phyloP scores from a whole-genome alignment of 2,888 invertebrate genomes.

The Platycheirus albimanus region DNA sequence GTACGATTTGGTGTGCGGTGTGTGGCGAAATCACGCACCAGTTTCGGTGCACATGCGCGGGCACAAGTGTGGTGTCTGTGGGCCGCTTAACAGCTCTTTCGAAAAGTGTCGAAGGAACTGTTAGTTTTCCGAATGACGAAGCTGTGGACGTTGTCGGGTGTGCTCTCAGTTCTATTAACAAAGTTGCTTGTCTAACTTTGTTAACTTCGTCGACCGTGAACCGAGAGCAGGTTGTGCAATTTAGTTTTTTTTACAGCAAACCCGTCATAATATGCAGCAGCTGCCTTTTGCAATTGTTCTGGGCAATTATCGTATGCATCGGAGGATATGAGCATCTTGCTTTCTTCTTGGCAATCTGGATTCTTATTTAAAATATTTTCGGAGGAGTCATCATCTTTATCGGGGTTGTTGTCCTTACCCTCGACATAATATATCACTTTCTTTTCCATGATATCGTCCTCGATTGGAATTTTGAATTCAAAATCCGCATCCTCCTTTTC shows the following conservation, averaged over 20 bases:
- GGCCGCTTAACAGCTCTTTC: neutral
- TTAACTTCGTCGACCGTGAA: neutral
- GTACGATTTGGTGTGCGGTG: too few species aligned
- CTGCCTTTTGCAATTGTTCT: neutral
- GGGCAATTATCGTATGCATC: neutral
- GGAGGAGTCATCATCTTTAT: too few species aligned
- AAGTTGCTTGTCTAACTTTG: neutral
- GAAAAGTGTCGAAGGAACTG: neutral
- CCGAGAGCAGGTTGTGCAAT: neutral
- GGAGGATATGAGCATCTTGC: neutral
- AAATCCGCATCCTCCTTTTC: neutral
- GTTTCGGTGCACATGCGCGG: too few species aligned
- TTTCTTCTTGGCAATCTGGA: neutral
- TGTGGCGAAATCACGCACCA: too few species aligned
- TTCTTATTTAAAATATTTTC: too few species aligned
- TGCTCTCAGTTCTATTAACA: neutral
- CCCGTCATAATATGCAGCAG: neutral
- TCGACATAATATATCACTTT: neutral
- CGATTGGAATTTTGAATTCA: neutral
- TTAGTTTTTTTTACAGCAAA: constrained; percentile 2
- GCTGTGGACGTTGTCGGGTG: neutral
- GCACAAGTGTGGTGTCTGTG: too few species aligned
- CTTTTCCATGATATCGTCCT: neutral
- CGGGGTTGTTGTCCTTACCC: too few species aligned
- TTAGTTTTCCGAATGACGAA: neutral